A percentile compares a stretch with the other conserved stretches of the same genome.
Evolutionary conservation across 2,888 invertebrate species (phyloP).

Genomic region (Drosophila atripex): DNA sequence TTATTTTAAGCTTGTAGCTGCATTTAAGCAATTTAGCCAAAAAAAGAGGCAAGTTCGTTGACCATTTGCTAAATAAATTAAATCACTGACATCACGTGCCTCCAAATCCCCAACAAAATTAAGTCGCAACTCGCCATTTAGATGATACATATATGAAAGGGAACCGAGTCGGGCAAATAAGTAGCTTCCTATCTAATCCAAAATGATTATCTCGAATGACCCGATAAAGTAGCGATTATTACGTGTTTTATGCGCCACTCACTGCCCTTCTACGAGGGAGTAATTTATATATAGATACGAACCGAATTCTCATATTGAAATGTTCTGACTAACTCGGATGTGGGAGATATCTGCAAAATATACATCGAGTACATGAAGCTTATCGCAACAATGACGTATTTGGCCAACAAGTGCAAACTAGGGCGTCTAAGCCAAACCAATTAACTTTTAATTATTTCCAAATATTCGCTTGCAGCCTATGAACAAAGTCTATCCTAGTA

Average conservation of each 20-base stretch:
- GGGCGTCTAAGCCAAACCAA: constrained; percentile 14
- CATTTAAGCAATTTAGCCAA: background rate
- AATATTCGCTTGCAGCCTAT: constrained; percentile 17
- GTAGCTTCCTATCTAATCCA: constrained; percentile 35
- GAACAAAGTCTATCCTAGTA: constrained; percentile 19
- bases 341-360: constrained; percentile 15
- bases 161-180: constrained; percentile 11
- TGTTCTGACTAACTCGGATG: constrained; percentile 14
- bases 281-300: constrained; percentile 27
- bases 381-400: constrained; percentile 33
- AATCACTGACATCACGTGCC: constrained; percentile 16
- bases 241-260: constrained; percentile 30
- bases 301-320: constrained; percentile 28
- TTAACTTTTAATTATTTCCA: constrained; percentile 33
- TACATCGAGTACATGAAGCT: constrained; percentile 4
- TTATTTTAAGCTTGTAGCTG: background rate
- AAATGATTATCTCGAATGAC: constrained; percentile 29
- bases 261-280: constrained; percentile 22
- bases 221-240: constrained; percentile 42
- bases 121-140: constrained; percentile 4
- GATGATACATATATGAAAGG: constrained; percentile 10
- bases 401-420: constrained; percentile 11
- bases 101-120: constrained; percentile 2
- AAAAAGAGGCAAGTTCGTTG: constrained; percentile 10
- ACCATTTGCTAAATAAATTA: background rate